Conservation (phyloP, 1,140 invertebrate genomes). For the Luehdorfia chinensis region DNA sequence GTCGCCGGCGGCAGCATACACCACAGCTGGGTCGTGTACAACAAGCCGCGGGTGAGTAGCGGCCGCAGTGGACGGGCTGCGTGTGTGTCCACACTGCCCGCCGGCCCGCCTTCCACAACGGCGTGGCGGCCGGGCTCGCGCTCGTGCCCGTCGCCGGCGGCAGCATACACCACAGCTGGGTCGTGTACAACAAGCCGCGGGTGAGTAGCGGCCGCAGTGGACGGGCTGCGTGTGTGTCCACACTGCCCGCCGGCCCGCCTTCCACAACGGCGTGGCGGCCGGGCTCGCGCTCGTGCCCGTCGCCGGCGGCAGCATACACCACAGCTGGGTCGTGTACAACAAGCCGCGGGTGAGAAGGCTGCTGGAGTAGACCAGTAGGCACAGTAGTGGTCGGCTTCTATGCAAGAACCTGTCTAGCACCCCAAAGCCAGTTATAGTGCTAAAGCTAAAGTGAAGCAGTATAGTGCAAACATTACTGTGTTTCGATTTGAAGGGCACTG, state of each 20-base stretch:
- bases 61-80: no score
- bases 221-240: no score
- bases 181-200: slow-evolving; percentile 94
- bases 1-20: slow-evolving; percentile 84
- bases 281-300: slow-evolving; percentile 86
- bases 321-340: slow-evolving; percentile 96
- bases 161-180: slow-evolving; percentile 93
- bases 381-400: no score
- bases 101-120: slow-evolving; percentile 98
- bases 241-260: slow-evolving; percentile 92
- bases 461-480: no score
- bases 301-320: slow-evolving; percentile 86
- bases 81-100: slow-evolving; percentile 73
- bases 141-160: slow-evolving; percentile 82
- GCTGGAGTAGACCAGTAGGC: no score
- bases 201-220: no score
- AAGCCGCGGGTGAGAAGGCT: slow-evolving; percentile 89
- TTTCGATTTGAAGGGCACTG: no score
- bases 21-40: slow-evolving; percentile 95
- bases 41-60: slow-evolving; percentile 86
- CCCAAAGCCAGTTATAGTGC: no score
- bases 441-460: no score
- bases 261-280: slow-evolving; percentile 97
- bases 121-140: slow-evolving; percentile 93
- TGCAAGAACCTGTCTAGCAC: no score